These are phyloP conservation scores for Alloscopus bannaensis DNA, from an alignment of 2,888 invertebrate species.

Conservation along the genomic window DNA sequence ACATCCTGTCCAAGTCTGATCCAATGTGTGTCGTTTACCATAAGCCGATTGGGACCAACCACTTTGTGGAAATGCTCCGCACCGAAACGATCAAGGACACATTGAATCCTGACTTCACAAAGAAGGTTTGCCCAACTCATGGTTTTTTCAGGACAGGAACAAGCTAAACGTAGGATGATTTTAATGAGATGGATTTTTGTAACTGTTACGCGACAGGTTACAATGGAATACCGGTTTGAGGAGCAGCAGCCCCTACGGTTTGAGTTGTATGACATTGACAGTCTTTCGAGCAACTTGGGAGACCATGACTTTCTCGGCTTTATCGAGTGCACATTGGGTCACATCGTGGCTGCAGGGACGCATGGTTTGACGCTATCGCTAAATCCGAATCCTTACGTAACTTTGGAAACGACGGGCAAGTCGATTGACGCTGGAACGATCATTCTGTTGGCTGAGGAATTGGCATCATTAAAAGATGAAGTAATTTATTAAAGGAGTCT, in stretches of 20 bases:
- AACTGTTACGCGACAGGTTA: slow-evolving; percentile 47
- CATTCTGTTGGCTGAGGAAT: slow-evolving; percentile 71
- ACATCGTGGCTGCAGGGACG: slow-evolving; percentile 70
- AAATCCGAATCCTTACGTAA: slow-evolving; percentile 53
- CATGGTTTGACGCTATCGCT: slow-evolving; percentile 59
- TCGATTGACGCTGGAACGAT: slow-evolving; percentile 67
- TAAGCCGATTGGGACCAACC: slow-evolving; percentile 75
- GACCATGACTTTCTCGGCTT: slow-evolving; percentile 78
- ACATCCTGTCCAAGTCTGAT: slow-evolving; percentile 79
- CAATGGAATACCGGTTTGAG: slow-evolving; percentile 78
- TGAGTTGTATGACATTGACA: slow-evolving; percentile 77
- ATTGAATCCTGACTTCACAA: slow-evolving; percentile 78
- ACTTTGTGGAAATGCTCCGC: slow-evolving; percentile 76
- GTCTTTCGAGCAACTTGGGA: slow-evolving; percentile 73
- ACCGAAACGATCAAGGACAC: slow-evolving; percentile 77
- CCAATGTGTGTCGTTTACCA: slow-evolving; percentile 77
- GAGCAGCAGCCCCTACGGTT: slow-evolving; percentile 79
- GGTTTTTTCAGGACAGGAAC: neutral
- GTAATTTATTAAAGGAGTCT: too few species aligned
- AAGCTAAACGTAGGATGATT: neutral
- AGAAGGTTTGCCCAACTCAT: slow-evolving; percentile 74
- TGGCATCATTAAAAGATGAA: slow-evolving; percentile 72
- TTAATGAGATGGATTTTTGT: neutral
- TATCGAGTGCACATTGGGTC: slow-evolving; percentile 74
- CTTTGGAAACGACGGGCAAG: slow-evolving; percentile 35